Evolutionary conservation across 2,797 vertebrate species (phyloP).

Genomic region (Clarias pachynema): DNA sequence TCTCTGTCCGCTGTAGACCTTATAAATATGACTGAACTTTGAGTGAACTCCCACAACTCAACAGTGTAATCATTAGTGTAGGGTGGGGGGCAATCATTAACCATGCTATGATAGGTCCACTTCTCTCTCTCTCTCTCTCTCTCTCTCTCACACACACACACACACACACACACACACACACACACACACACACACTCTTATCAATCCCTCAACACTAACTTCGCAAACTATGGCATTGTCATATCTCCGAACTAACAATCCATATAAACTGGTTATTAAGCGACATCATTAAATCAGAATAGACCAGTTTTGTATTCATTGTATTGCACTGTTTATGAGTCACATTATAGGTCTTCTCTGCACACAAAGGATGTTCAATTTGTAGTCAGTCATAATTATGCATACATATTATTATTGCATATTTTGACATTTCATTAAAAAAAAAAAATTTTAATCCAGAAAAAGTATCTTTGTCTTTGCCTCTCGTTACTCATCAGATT

Average conservation of each 20-base stretch:
- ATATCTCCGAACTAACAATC: not conserved
- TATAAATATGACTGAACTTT: slow-evolving; percentile 46
- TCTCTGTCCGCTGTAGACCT: slow-evolving; percentile 9
- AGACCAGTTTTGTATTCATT: not conserved
- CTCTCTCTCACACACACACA: not conserved
- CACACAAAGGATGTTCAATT: not conserved
- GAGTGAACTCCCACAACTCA: slow-evolving; percentile 50
- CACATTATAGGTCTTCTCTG: not conserved
- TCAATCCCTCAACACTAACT: slow-evolving; percentile 10
- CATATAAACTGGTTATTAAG: not conserved
- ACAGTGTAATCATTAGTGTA: slow-evolving; percentile 54
- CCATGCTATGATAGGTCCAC: slow-evolving; percentile 46
- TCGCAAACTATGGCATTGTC: slow-evolving; percentile 29
- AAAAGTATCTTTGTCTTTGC: not conserved
- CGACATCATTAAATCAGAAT: not conserved
- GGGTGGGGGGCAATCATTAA: slow-evolving; percentile 59
- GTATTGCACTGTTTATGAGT: not conserved
- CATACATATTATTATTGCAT: not conserved
- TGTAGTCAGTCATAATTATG: not conserved
- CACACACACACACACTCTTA: not conserved
- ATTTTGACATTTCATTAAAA: not conserved
- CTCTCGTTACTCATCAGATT: not conserved
- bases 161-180: not conserved
- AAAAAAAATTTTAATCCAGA: too few species aligned
- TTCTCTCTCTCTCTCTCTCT: slow-evolving; percentile 22